Base-by-base conservation (phyloP, 2,113 vertebrate species). In the Muntiacus muntjak region DNA sequence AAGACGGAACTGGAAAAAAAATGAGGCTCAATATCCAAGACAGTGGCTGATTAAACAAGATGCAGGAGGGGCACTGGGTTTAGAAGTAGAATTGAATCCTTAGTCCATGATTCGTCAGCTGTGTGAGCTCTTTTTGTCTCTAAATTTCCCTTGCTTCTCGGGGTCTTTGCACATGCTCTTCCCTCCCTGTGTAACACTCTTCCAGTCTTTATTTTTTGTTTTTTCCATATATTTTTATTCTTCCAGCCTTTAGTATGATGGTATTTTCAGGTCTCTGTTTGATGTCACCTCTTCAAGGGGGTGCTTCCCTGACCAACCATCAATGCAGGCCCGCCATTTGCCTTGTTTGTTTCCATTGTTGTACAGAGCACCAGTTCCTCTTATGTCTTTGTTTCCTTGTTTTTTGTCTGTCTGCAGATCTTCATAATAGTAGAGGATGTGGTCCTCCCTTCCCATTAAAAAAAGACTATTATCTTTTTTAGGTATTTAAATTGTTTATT, bases 181-280 rank as follows among this genome's bases (percentile, higher is more conserved):
- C 55, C 79, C 5, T 55, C 30, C 14, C 6, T 19, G 5, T 36
- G 60, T 33, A 62, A 21, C 7, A 62, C 8, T 33, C 47, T 64
- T 85, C 33, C 62, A 21, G 16, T 0, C 0, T 50, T 84, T 45
- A 26, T 50, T 50, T 50, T 50, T 50, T 45, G 7, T 47, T 50
- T 50, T 50, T 50, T 13, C 47, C 47, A 50, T 50, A 50, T 50
- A 50, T 50, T 50, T 50, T 50, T 50, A 50, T 50, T 33, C 47
- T 64, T 85, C 28, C 62, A 21, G 16, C 0, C 0, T 50, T 84
- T 45, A 26, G 1, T 16, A 4, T 1, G 9, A 21, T 17, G 9
- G 26, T 5, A 71, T 50, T 50, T 52, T 71, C 14, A 52, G 62
- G 71, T 84, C 47, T 95, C 84, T 81, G 62, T 92, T 95, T 28